Evolutionary conservation across 2,888 invertebrate genomes (phyloP), one percentile per base, ranked within the genome.

Genomic region (Harmothoe impar): DNA sequence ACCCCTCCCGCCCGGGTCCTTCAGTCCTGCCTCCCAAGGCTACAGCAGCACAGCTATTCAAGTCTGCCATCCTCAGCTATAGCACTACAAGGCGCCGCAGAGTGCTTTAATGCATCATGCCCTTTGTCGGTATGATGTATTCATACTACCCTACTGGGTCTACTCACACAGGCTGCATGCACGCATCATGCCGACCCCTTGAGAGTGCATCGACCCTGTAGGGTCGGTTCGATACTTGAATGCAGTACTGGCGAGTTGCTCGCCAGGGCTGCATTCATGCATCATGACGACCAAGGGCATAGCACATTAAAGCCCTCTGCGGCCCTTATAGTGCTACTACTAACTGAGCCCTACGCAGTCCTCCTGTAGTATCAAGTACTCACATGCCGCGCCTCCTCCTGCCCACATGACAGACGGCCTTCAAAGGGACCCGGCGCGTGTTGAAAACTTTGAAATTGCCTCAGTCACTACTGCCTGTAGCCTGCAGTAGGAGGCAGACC

Each of bases 401-500:
- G 5, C 31, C 31, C 56, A n/a, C 29, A 54, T 86, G 86, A 54
- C 86, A 54, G 33, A 12, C 86, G 29, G 86, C 43, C 86, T 52
- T 86, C 86, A 86, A 86, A 86, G 86, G 86, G 78, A 35, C 81
- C 25, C 23, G 86, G 10, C 52, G 56, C 86, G 54, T 86, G 86
- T 86, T 52, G 86, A 54, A 52, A 86, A 86, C 86, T 86, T 86
- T 86, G 54, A 86, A 86, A 86, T 86, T 52, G 86, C 86, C 54
- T 54, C 31, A 52, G 54, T 52, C 15, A 5, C 86, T 54, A 10
- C 54, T 54, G 84, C 10, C 51, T 5, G 3, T 35, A 20, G 20
- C 78, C 17, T 20, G 7, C n/a, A 17, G 33, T 78, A 7, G 33
- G 35, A 84, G 84, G 35, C 81, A 25, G 81, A 31, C 77, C 35